phyloP scores from a whole-genome alignment of 64 coral and sea anemone species.

The Astreopora myriophthalma region DNA sequence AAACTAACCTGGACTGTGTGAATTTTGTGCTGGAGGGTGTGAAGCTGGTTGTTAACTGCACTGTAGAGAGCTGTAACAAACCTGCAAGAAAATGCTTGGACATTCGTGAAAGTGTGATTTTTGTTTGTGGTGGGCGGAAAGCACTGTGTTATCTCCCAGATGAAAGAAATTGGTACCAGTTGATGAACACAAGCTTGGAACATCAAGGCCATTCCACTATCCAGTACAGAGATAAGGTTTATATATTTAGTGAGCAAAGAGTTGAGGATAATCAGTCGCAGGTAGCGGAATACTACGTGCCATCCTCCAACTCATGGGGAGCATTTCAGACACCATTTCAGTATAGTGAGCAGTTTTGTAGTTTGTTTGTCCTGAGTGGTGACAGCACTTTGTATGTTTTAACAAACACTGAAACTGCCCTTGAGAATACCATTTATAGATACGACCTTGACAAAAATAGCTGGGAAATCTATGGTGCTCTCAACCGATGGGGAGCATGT shows the following conservation, averaged over 20 bases:
- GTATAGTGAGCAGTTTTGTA: neutral
- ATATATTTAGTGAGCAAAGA: neutral
- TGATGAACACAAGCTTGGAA: neutral
- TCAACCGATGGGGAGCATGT: neutral
- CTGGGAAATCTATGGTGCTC: neutral
- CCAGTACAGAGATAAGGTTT: neutral
- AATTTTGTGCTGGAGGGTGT: neutral
- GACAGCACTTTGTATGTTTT: neutral
- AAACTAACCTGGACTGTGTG: neutral
- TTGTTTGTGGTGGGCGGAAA: slow-evolving; percentile 7
- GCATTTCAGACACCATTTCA: rapidly evolving
- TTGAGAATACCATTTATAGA: rapidly evolving
- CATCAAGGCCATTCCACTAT: neutral
- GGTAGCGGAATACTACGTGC: neutral
- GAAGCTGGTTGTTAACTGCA: too few species aligned
- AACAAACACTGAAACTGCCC: neutral
- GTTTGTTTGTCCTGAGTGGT: too few species aligned
- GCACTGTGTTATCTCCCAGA: neutral
- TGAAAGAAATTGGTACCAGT: neutral
- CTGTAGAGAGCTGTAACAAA: rapidly evolving
- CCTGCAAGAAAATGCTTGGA: neutral
- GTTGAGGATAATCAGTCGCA: rapidly evolving
- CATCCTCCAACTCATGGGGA: neutral
- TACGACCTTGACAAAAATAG: neutral
- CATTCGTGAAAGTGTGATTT: neutral